These are phyloP conservation scores for Sminthurinus aureus DNA, from an alignment of 2,888 invertebrate genomes.

Conservation along the genomic window DNA sequence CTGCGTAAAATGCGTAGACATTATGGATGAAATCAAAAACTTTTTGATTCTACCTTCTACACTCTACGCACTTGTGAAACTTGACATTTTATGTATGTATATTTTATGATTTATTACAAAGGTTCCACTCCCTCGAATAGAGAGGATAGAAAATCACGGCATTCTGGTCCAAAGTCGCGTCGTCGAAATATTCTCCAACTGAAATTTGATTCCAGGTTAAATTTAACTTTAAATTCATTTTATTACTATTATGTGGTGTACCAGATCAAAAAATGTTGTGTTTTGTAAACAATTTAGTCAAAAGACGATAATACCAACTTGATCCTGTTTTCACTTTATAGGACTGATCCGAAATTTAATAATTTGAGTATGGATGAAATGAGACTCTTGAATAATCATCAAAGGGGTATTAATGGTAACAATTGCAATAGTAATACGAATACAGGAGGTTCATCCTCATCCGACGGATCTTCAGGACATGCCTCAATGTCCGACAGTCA, in stretches of 20 bases:
- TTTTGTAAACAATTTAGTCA: no score
- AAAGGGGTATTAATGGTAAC: constrained; percentile 61
- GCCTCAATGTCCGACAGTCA: constrained; percentile 94
- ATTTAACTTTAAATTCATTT: no score
- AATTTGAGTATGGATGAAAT: constrained; percentile 69
- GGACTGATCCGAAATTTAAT: constrained; percentile 71
- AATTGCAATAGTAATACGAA: constrained; percentile 51
- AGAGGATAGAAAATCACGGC: constrained; percentile 47
- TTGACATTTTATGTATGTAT: not conserved
- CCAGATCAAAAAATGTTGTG: no score
- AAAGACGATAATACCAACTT: no score
- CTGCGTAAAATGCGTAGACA: no score
- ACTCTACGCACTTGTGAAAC: not conserved
- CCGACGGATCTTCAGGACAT: constrained; percentile 89
- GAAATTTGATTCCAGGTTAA: no score
- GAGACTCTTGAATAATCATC: constrained; percentile 65
- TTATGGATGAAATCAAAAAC: no score
- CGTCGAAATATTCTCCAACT: constrained; percentile 65
- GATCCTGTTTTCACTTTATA: no score
- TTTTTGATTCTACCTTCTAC: not conserved
- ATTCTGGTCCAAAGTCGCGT: constrained; percentile 62
- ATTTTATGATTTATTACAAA: constrained; percentile 27
- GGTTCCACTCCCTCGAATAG: constrained; percentile 36
- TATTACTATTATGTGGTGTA: no score
- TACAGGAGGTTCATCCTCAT: constrained; percentile 77